Evolutionary conservation across 2,113 vertebrate species (phyloP).

Genomic region (Heliornis fulica): DNA sequence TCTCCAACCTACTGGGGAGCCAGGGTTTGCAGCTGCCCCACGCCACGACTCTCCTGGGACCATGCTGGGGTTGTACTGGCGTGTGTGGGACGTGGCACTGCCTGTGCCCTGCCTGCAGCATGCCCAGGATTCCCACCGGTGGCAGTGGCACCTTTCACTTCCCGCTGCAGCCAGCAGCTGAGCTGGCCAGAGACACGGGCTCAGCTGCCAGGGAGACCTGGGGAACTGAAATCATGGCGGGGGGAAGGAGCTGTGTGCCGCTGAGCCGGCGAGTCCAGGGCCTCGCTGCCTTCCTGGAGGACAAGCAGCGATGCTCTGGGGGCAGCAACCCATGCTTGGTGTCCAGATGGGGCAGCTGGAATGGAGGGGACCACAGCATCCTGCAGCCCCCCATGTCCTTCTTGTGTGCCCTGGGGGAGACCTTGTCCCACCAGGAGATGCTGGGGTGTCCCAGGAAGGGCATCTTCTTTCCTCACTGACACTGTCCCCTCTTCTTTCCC

Average conservation of each 20-base stretch:
- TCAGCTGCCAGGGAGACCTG: neutral
- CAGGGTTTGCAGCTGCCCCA: accelerated
- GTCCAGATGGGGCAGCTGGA: neutral
- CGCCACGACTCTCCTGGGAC: neutral
- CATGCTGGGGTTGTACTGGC: accelerated
- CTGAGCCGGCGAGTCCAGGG: accelerated
- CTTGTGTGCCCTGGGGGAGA: neutral
- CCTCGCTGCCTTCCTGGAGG: neutral
- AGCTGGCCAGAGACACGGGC: neutral
- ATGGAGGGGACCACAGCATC: neutral
- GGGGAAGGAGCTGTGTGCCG: neutral
- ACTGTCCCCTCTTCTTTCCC: neutral
- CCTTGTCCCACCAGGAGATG: neutral
- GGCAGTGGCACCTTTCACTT: neutral
- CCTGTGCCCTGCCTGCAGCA: accelerated
- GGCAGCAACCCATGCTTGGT: neutral
- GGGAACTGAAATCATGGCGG: neutral
- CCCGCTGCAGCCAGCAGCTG: neutral
- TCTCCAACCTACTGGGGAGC: neutral
- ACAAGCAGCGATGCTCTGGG: accelerated
- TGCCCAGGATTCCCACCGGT: accelerated
- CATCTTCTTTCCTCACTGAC: neutral
- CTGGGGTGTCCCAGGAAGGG: neutral
- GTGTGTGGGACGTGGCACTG: accelerated
- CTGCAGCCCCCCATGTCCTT: accelerated